Evolutionary conservation across 2,888 invertebrate genomes (phyloP).

Genomic region (Perithous albicinctus): DNA sequence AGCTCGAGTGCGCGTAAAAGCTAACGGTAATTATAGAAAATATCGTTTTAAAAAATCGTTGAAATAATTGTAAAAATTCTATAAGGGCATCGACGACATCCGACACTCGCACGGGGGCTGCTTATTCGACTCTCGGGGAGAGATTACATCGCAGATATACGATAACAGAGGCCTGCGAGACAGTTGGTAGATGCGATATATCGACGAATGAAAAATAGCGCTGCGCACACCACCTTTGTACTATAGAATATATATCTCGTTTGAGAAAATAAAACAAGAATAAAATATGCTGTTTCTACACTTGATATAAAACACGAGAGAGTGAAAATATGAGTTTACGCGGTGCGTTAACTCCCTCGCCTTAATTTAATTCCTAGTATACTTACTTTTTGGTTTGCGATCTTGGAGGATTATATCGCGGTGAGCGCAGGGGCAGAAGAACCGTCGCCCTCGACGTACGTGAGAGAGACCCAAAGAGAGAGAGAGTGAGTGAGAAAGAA

Average conservation of each 20-base stretch:
- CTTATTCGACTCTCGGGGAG: background rate
- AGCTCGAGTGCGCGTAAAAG: background rate
- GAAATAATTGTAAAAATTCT: no score
- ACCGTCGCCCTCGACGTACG: background rate
- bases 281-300: no score
- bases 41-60: background rate
- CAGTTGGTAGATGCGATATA: slow-evolving; percentile 15
- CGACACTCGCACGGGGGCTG: background rate
- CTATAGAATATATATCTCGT: background rate
- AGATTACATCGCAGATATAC: slow-evolving; percentile 23
- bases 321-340: no score
- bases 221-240: no score
- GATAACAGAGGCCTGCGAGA: slow-evolving; percentile 1
- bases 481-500: background rate
- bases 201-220: background rate
- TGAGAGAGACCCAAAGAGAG: background rate
- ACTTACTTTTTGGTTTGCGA: no score
- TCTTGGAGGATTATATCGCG: background rate
- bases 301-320: no score
- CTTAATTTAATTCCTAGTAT: no score
- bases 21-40: background rate
- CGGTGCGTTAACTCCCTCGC: no score
- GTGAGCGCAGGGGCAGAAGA: slow-evolving; percentile 21
- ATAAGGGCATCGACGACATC: no score
- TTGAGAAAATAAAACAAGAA: no score